Base-by-base conservation (phyloP, 2,797 vertebrate species). In the Pangasius djambal region DNA sequence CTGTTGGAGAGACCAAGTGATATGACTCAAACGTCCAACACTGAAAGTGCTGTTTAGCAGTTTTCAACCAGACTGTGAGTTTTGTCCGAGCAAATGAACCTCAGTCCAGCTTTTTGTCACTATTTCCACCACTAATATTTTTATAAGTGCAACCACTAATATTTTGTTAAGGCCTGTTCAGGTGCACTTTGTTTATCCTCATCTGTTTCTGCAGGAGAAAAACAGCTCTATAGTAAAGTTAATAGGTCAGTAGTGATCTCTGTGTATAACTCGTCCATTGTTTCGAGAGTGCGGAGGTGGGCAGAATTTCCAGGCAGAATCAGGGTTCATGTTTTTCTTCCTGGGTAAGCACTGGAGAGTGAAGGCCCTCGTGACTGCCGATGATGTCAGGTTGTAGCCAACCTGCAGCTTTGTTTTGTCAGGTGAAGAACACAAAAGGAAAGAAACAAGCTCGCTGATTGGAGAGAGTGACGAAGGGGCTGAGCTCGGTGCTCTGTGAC, bases 341-440 rank as follows among this genome's bases (percentile, higher is more conserved):
- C 90, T 88, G 90, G 79, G 75, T 52, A 34, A 55, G 84, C 63
- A 55, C 34, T 79, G 25, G 79, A 89, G 63, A 69, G 72, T 67
- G 22, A 84, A 8, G 20, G 87, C 65, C 88, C 90, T 88, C 61
- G 61, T 82, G 87, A 88, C 77, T 74, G 81, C 85, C 48, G 20
- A 74, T 81, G 75, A 79, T 85, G 86, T 57, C 77, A 22, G 37
- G 67, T 31, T 65, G 52, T 40, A 79, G 77, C 59, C 75, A 83
- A 89, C 91, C 74, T 75, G 70, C 61, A 15, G 52, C 81, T 83
- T 89, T 93, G 93, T 93, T 93, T 90, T 90, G 86, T 87, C 92
- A 92, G 90, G 92, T 93, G 89, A 93, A 92, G 89, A 93, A 92
- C 86, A 89, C 86, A 92, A 86, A 50, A 20, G 74, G 74, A 55